Conservation (phyloP, 2,113 vertebrate species). For the Xenus cinereus region DNA sequence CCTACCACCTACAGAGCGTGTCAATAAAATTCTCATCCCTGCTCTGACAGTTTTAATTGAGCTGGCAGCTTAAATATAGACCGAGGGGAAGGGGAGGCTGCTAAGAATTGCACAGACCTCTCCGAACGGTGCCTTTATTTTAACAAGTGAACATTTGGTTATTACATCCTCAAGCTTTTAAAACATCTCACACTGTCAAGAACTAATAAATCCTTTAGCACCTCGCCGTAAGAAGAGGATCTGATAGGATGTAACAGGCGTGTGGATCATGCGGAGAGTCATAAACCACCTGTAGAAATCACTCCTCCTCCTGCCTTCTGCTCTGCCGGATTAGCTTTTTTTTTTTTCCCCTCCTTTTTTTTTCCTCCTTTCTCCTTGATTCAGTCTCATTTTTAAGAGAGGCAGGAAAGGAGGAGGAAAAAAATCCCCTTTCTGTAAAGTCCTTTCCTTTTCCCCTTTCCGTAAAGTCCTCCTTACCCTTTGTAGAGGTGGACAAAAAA, state of each 20-base stretch:
- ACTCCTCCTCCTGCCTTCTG: constrained; percentile 29
- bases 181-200: constrained; percentile 26
- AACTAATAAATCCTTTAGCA: constrained; percentile 46
- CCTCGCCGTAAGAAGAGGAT: not conserved
- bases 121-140: not conserved
- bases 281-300: constrained; percentile 26
- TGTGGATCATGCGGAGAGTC: not conserved
- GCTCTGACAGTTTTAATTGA: constrained; percentile 29
- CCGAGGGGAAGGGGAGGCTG: constrained; percentile 4
- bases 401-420: not conserved
- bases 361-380: not conserved
- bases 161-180: constrained; percentile 8
- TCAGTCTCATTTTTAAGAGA: not conserved
- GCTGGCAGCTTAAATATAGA: constrained; percentile 46
- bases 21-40: constrained; percentile 51
- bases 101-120: not conserved
- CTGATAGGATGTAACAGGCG: not conserved
- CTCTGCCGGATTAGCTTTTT: not conserved
- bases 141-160: constrained; percentile 29
- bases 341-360: accelerated
- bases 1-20: constrained; percentile 1
- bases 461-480: not conserved
- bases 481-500: not conserved
- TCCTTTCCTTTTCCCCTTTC: not conserved
- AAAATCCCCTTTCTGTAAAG: not conserved